Percentiles rank a stretch among this genome's conserved stretches.
Evolutionary conservation across 92 coral and sea anemone species (phyloP).

Genomic region (Blastomussa wellsi): DNA sequence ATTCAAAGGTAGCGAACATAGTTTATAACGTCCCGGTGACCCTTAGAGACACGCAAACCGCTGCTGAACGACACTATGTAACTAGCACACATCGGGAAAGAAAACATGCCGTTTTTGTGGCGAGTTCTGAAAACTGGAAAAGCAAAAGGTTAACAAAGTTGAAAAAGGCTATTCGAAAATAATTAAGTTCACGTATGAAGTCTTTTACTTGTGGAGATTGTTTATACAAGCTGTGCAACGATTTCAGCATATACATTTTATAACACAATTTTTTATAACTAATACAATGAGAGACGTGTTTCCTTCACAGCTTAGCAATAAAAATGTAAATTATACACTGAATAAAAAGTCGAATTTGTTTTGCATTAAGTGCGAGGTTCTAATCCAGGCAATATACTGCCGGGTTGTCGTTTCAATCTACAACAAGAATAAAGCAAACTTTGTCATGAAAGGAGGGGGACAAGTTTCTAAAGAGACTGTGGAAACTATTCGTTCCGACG

Average conservation of each 20-base stretch:
- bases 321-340: not conserved
- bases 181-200: not conserved
- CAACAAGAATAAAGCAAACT: not conserved
- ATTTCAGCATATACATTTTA: too few species aligned
- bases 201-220: not conserved
- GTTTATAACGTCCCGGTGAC: slow-evolving; percentile 58
- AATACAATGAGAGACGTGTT: not conserved
- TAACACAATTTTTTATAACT: not conserved
- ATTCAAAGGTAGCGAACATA: slow-evolving; percentile 59
- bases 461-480: too few species aligned
- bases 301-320: not conserved
- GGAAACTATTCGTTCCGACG: too few species aligned
- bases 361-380: not conserved
- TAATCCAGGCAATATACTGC: too few species aligned
- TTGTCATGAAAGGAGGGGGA: too few species aligned
- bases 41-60: not conserved
- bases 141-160: not conserved
- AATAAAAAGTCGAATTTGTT: not conserved
- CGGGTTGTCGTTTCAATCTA: not conserved
- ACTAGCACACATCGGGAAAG: not conserved
- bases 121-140: not conserved
- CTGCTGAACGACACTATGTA: not conserved
- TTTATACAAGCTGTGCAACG: not conserved
- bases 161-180: not conserved
- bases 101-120: not conserved